Percentiles rank a stretch among this genome's conserved stretches.
Conservation (phyloP, 2,113 vertebrate genomes). For the Todiramphus chloris region DNA sequence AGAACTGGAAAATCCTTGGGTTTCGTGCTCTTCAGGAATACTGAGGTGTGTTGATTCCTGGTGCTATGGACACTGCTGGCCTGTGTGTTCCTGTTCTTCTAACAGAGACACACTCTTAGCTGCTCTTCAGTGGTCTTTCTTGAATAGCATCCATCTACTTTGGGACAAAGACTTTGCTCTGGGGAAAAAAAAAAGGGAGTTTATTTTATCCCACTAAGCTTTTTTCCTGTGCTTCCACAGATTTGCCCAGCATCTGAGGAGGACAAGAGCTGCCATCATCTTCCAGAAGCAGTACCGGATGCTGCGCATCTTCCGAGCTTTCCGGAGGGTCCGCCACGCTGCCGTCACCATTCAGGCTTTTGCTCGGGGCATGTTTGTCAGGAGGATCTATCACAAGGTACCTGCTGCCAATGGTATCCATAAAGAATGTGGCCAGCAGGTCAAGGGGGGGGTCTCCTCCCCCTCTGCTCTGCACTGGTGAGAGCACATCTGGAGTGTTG, state of each 20-base stretch:
- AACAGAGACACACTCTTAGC: no score
- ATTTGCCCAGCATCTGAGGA: constrained; percentile 79
- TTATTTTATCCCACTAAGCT: background rate
- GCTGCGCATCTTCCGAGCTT: constrained; percentile 76
- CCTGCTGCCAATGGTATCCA: no score
- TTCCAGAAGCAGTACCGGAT: constrained; percentile 93
- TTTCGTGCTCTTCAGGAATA: background rate
- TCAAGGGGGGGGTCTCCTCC: no score
- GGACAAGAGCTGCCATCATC: constrained; percentile 78
- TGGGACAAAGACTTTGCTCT: background rate
- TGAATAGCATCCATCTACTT: background rate
- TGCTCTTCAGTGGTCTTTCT: background rate
- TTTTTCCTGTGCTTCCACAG: constrained; percentile 58
- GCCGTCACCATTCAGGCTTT: constrained; percentile 87
- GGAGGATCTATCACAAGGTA: constrained; percentile 85
- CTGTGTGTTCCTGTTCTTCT: background rate
- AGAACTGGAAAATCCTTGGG: background rate
- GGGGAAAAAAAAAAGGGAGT: background rate
- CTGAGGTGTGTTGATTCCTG: background rate
- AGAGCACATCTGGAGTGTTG: no score
- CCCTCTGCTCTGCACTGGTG: no score
- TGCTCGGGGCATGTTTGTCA: constrained; percentile 85
- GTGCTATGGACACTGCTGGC: background rate
- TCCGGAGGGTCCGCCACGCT: constrained; percentile 68
- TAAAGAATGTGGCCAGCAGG: no score